phyloP scores from a whole-genome alignment of 2,797 vertebrate genomes.

The Alcedo atthis region DNA sequence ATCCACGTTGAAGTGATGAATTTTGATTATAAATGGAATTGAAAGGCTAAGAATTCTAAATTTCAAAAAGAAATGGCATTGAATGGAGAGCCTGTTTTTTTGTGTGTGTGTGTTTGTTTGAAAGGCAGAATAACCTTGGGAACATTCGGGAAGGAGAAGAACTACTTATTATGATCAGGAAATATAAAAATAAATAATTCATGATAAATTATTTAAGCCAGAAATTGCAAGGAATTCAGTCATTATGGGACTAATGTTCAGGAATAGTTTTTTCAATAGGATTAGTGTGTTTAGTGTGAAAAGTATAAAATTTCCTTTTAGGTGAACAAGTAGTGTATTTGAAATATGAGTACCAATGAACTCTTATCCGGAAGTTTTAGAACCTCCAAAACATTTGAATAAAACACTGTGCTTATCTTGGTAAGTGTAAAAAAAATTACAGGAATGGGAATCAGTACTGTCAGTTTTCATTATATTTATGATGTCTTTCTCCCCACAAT shows the following conservation, averaged over 20 bases:
- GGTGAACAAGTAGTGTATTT: neutral
- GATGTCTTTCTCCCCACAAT: conserved; percentile 46
- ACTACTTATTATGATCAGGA: neutral
- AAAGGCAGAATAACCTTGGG: neutral
- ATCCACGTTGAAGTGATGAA: neutral
- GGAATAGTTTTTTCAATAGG: neutral
- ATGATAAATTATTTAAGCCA: neutral
- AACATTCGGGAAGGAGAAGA: neutral
- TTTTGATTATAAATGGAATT: neutral
- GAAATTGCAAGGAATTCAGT: neutral
- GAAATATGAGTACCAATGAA: neutral
- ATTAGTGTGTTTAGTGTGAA: neutral
- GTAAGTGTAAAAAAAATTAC: conserved; percentile 8
- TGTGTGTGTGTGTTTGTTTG: neutral
- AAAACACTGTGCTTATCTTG: neutral
- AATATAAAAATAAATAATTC: neutral
- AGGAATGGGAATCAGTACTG: conserved; percentile 54
- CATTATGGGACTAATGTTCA: neutral
- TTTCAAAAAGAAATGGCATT: neutral
- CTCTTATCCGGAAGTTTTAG: neutral
- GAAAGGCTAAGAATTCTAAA: neutral
- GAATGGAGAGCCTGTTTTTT: neutral
- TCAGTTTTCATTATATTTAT: conserved; percentile 70
- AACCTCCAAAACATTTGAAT: neutral
- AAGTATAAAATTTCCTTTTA: neutral